Evolutionary conservation across 2,113 vertebrate genomes (phyloP), one percentile per base, ranked within the genome.

Genomic region (Nothocercus julius): DNA sequence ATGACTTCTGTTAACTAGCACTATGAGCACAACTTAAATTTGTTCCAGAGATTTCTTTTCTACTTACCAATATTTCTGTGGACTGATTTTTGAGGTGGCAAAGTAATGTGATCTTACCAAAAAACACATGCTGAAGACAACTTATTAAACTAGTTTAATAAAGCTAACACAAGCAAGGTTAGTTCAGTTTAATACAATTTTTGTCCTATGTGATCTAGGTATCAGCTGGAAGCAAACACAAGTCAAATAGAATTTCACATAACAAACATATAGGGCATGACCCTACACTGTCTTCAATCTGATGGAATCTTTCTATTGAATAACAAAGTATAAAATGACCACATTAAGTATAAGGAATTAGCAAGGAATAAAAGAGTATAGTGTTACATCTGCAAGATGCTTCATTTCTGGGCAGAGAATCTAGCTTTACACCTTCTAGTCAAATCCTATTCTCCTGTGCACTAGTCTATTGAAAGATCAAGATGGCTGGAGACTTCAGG

Each of bases 121-220:
- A 14, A 62, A 87, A 28, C 3, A 25, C 7, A 14, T 0, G 0
- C 40, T 22, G 58, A 77, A 77, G 24, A 18, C 27, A 80, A 18
- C 28, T 68, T 63, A 19, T 51, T 73, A 87, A 72, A 42, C 4
- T 4, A 80, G 9, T 12, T 45, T 67, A 59, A 59, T 24, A 74
- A 77, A 28, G 16, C 18, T 11, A 53, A 87, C 20, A 42, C 18
- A 62, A 76, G 10, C 21, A 53, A 62, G 49, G 7, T 58, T 45
- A 70, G 13, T 45, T 69, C 36, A 51, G 21, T 67, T 82, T 49
- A 64, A 68, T n/a, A 58, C 13, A 10, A 51, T 18, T 49, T 80
- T 53, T 64, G 13, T 10, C 4, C 1, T 34, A 44, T 64, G 34
- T 3, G 32, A n/a, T 38, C 42, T 51, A 24, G 21, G 20, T 40